Percentiles rank a stretch among this genome's conserved stretches.
Evolutionary conservation across 2,113 vertebrate genomes (phyloP).

Genomic region (Alces alces): DNA sequence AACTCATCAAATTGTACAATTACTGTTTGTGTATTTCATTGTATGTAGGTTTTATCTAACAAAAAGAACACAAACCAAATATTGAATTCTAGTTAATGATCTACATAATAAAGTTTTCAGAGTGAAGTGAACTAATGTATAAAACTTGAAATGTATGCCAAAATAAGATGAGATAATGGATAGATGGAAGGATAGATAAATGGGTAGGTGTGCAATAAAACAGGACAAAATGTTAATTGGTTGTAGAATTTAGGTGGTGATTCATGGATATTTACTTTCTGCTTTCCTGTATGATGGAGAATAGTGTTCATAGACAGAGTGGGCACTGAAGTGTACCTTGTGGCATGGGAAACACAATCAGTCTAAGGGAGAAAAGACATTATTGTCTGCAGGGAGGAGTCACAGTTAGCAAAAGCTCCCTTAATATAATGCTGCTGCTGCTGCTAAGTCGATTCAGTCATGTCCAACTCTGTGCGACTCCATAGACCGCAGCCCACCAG

Average conservation of each 20-base stretch:
- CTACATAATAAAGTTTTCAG: neutral
- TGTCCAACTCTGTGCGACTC: neutral
- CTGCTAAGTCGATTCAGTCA: neutral
- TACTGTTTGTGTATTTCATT: neutral
- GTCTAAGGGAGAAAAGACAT: neutral
- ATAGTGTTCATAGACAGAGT: neutral
- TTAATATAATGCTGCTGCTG: neutral
- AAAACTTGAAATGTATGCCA: constrained; percentile 27
- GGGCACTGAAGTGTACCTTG: neutral
- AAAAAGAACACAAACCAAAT: neutral
- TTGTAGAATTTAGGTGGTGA: neutral
- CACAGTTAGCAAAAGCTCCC: neutral
- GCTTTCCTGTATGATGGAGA: neutral
- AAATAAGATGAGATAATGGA: neutral
- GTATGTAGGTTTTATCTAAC: neutral
- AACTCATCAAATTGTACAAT: neutral
- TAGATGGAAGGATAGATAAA: neutral
- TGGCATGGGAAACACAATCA: neutral
- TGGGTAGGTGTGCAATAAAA: neutral
- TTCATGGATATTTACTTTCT: neutral
- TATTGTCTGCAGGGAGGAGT: neutral
- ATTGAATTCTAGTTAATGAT: neutral
- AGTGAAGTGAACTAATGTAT: neutral
- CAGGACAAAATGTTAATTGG: neutral
- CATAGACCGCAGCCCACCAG: neutral